These are phyloP conservation scores for Atethmia centrago DNA, from an alignment of 2,888 invertebrate species.

Conservation along the genomic window DNA sequence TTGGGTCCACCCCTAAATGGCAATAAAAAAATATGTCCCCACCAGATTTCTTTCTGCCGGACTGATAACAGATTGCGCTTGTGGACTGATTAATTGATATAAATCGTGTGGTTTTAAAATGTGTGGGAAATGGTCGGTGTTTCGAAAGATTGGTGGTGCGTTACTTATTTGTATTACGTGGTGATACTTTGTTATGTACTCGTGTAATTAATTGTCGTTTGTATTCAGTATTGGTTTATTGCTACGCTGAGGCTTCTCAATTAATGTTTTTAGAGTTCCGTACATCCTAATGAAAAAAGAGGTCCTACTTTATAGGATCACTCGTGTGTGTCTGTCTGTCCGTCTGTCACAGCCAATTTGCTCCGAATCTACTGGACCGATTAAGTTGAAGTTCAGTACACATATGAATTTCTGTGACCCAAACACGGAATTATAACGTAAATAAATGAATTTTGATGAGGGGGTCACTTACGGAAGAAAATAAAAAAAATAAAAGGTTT, in stretches of 20 bases:
- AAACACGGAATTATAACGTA: too few relatives aligned
- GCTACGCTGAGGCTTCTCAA: neutral
- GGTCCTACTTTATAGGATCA: too few relatives aligned
- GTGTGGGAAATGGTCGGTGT: slow-evolving; percentile 43
- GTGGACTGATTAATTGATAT: slow-evolving; percentile 67
- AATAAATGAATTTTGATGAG: too few relatives aligned
- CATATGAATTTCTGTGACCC: too few relatives aligned
- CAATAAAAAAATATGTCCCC: slow-evolving; percentile 71
- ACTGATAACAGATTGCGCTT: slow-evolving; percentile 67
- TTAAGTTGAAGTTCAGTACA: too few relatives aligned
- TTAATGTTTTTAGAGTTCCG: neutral
- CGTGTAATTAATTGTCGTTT: slow-evolving; percentile 20
- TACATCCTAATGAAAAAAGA: too few relatives aligned
- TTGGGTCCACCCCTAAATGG: slow-evolving; percentile 64
- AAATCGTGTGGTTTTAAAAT: slow-evolving; percentile 60
- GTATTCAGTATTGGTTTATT: slow-evolving; percentile 10
- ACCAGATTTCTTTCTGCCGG: slow-evolving; percentile 67
- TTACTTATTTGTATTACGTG: slow-evolving; percentile 47
- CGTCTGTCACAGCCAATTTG: too few relatives aligned
- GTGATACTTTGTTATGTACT: slow-evolving; percentile 1
- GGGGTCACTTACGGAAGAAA: too few relatives aligned
- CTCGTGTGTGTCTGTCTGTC: too few relatives aligned
- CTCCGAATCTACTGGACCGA: too few relatives aligned
- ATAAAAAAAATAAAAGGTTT: too few relatives aligned
- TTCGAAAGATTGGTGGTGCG: slow-evolving; percentile 14